Percentiles rank a stretch among this genome's conserved stretches.
phyloP scores from a whole-genome alignment of 2,797 vertebrate species.

The Enteromius mattozi region DNA sequence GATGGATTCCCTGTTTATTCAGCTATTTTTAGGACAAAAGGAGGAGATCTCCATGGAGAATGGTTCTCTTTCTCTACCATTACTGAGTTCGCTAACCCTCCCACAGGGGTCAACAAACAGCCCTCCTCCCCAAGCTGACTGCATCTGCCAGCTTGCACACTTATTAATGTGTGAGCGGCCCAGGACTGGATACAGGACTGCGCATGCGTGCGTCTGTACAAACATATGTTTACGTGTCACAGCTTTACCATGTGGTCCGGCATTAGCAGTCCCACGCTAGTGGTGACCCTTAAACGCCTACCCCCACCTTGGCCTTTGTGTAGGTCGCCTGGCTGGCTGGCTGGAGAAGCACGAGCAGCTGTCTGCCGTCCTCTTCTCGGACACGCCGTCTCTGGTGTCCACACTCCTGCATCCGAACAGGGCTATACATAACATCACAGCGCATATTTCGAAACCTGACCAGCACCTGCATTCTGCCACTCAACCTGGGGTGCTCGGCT shows the following conservation, averaged over 20 bases:
- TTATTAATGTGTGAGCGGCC: slow-evolving; percentile 70
- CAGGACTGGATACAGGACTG: slow-evolving; percentile 15
- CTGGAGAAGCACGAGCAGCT: slow-evolving; percentile 69
- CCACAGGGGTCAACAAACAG: slow-evolving; percentile 74
- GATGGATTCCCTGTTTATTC: slow-evolving; percentile 66
- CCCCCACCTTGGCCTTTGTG: slow-evolving; percentile 67
- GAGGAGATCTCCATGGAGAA: slow-evolving; percentile 65
- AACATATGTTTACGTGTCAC: slow-evolving; percentile 42
- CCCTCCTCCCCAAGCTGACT: slow-evolving; percentile 61
- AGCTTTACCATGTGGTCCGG: slow-evolving; percentile 43
- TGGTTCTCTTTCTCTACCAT: slow-evolving; percentile 61
- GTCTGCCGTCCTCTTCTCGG: slow-evolving; percentile 65
- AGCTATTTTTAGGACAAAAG: slow-evolving; percentile 68
- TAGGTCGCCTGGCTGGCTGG: slow-evolving; percentile 69
- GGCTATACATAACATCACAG: slow-evolving; percentile 62
- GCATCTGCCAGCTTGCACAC: slow-evolving; percentile 68
- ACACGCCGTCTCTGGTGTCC: slow-evolving; percentile 61
- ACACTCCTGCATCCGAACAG: slow-evolving; percentile 19
- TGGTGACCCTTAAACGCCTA: slow-evolving; percentile 51
- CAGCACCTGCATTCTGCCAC: slow-evolving; percentile 56
- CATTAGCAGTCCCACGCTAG: slow-evolving; percentile 56
- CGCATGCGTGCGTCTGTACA: slow-evolving; percentile 2
- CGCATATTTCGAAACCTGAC: slow-evolving; percentile 46
- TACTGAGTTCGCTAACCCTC: slow-evolving; percentile 66
- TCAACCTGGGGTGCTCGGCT: slow-evolving; percentile 58